Conservation (phyloP, 1,140 invertebrate genomes). For the Leptinotarsa texana region DNA sequence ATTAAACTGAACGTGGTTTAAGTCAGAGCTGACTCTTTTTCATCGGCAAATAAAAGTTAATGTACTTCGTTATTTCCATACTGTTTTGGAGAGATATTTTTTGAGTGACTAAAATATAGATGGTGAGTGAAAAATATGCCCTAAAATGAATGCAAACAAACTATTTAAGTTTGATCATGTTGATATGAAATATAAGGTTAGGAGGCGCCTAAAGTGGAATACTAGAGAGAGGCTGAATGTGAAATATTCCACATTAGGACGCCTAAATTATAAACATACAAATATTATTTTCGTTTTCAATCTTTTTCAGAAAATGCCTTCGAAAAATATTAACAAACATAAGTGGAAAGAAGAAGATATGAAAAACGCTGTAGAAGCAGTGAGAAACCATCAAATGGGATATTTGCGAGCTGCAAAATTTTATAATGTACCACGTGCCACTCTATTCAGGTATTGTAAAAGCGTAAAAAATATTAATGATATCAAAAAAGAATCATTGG, state of each 20-base stretch:
- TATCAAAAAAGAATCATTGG: not conserved
- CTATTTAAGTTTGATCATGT: no score
- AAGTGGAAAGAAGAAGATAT: constrained; percentile 13
- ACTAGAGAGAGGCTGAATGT: not conserved
- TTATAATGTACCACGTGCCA: not conserved
- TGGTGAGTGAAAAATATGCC: no score
- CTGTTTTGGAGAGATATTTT: no score
- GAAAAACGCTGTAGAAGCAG: constrained; percentile 17
- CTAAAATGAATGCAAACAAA: no score
- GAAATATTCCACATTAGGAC: constrained; percentile 11
- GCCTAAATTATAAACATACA: not conserved
- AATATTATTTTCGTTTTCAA: no score
- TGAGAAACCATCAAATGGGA: not conserved
- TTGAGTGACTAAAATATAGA: no score
- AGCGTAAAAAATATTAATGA: not conserved
- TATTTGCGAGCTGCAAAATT: constrained; percentile 14
- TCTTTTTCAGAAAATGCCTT: not conserved
- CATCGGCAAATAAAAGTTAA: no score
- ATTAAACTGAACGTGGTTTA: no score
- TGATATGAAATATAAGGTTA: not conserved
- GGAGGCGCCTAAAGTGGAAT: not conserved
- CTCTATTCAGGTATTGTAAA: not conserved
- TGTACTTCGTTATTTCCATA: no score
- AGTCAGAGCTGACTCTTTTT: no score
- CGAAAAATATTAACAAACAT: not conserved